Base-by-base conservation (phyloP, 2,888 invertebrate species). In the Priocnemis perturbator region DNA sequence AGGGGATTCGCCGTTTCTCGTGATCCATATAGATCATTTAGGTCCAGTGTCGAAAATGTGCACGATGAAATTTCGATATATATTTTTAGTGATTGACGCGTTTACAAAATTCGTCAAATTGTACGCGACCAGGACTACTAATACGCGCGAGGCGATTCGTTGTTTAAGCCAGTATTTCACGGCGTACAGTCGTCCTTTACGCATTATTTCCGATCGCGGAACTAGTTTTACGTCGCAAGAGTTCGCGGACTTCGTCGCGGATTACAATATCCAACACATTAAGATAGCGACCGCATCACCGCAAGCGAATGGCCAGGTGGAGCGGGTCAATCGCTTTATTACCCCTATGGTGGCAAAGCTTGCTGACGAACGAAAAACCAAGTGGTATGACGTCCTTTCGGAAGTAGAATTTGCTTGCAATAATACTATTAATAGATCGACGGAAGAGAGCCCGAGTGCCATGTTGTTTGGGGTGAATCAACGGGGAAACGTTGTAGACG, bases 371-470 rank as follows among this genome's bases (percentile, higher is more conserved):
- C 9, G 15, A 0, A 56, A 23, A n/a, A 23, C 3, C 26, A 3
- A 26, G 3, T 26, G 76, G 72, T 67, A 74, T 26, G 48, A 52
- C 4, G 67, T 62, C 0, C 21, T 77, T 0, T 53, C 37, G 11
- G 62, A 71, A 2, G 67, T 64, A 14, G 73, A 64, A 21, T 64
- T 48, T 47, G 52, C 74, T 3, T 11, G 71, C n/a, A 79, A 79
- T 47, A 77, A 76, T 58, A 59, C 26, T 4, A 26, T 26, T 3
- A 26, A 7, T 26, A 26, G 7, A 7, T 26, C 26, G 26, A 26
- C 26, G 7, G 7, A 7, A 4, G 3, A 26, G 3, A 26, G 3
- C 3, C 26, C 26, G 7, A 26, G 26, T 26, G 7, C 7, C 3
- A 4, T 26, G 26, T 26, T 26, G 26, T 26, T 26, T 7, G 26